Evolutionary conservation across 2,113 vertebrate species (phyloP).

Genomic region (Himantopus leucocephalus): DNA sequence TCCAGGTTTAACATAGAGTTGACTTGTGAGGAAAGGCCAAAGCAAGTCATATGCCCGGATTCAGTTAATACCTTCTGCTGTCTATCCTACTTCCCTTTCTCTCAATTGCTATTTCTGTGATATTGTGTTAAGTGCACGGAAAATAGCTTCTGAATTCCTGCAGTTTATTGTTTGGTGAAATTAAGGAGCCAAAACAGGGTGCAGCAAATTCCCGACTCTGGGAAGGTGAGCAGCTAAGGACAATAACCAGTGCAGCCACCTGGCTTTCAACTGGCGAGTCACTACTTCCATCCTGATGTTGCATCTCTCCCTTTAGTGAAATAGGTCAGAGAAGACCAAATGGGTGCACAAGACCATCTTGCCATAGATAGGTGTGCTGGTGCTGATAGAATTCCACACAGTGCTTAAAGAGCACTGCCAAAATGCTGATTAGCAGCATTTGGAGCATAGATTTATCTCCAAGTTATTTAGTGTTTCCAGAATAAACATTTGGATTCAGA

Average conservation of each 20-base stretch:
- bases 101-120: not conserved
- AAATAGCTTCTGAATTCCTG: not conserved
- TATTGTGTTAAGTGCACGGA: not conserved
- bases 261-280: not conserved
- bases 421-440: not conserved
- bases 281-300: not conserved
- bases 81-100: not conserved
- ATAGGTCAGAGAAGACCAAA: not conserved
- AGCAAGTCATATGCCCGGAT: not conserved
- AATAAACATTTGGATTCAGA: not conserved
- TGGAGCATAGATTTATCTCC: not conserved
- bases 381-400: not conserved
- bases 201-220: not conserved
- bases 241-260: not conserved
- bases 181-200: not conserved
- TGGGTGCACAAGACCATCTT: not conserved
- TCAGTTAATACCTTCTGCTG: not conserved
- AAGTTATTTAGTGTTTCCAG: not conserved
- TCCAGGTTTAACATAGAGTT: not conserved
- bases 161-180: not conserved
- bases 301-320: not conserved
- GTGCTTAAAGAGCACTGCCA: not conserved
- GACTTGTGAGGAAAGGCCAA: not conserved
- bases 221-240: not conserved
- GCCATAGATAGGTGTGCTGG: rapidly evolving